Base-by-base conservation (phyloP, 2,113 vertebrate species). In the Mormoops blainvillei region DNA sequence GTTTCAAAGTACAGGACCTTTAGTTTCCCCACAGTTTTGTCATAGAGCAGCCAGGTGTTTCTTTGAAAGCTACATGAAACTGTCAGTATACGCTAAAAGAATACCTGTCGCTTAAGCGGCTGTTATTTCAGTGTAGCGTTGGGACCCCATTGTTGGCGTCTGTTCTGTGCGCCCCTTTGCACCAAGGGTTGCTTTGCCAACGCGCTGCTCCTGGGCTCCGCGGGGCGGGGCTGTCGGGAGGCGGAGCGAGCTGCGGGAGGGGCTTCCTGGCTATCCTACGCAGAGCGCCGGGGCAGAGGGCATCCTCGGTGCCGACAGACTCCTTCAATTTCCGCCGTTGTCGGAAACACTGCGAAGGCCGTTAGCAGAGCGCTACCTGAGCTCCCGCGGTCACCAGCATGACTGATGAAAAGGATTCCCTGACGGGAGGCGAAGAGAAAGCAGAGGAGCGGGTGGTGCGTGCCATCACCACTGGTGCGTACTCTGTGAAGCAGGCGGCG, bases 261-360 rank as follows among this genome's bases (percentile, higher is more conserved):
- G 86, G 78, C 71, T 22, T 68, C 45, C 5, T 18, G 33, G 68
- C 2, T 0, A 2, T 19, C 41, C 2, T 10, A 0, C 56, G n/a
- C 50, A 36, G 31, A 52, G 82, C 93, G 95, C 96, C 68, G 52
- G 82, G n/a, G 81, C 87, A 0, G 74, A 20, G 36, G 10, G 7
- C 68, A 3, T 24, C 33, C 20, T 3, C 56, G 0, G 16, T 22
- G 1, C 18, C 0, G 2, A 14, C 58, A 0, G 61, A 18, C 41
- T 15, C 2, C 28, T 18, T 48, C 26, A 1, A 0, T 36, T 36
- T 58, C n/a, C 58, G 84, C 73, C 9, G 18, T 26, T 5, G 48
- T 43, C 2, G 1, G 48, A 26, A n/a, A 8, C 13, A 4, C 15
- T 4, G 52, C 2, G 12, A 1, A 67, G 33, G 56, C 52, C 2